Conservation (phyloP, 2,888 invertebrate species). For the Melinaea menophilus region DNA sequence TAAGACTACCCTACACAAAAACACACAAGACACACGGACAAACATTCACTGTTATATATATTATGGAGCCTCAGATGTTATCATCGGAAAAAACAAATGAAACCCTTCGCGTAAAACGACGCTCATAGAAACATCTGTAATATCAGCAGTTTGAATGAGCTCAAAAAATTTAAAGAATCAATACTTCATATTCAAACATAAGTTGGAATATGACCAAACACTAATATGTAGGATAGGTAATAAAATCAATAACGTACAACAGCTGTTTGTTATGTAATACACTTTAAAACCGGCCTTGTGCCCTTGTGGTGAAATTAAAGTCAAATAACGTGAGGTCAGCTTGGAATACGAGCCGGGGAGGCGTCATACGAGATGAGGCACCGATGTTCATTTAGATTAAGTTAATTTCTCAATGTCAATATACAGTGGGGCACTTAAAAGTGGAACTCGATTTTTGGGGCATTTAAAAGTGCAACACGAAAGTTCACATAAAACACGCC, state of each 20-base stretch:
- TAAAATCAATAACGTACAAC: not conserved
- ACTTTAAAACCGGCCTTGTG: conserved; percentile 12
- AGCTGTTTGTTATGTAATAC: conserved; percentile 8
- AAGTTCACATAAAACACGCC: not conserved
- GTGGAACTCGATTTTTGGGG: not conserved
- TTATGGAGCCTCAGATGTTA: too few relatives aligned
- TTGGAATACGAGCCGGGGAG: too few relatives aligned
- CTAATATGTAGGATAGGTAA: not conserved
- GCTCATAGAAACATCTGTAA: too few relatives aligned
- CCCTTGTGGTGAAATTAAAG: conserved; percentile 2
- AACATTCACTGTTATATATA: too few relatives aligned
- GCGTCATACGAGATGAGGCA: not conserved
- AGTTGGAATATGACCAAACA: not conserved
- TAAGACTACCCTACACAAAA: conserved; percentile 19
- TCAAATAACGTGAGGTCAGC: not conserved
- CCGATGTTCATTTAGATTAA: not conserved
- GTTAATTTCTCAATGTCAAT: conserved; percentile 5
- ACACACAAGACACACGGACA: not conserved
- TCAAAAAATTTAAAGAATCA: too few relatives aligned
- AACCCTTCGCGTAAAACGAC: too few relatives aligned
- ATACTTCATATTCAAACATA: too few relatives aligned
- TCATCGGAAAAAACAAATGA: too few relatives aligned
- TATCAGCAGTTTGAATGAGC: too few relatives aligned
- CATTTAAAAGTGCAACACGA: not conserved
- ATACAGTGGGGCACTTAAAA: not conserved